Conservation (phyloP, 2,797 vertebrate genomes). For the Myotis pilosus region DNA sequence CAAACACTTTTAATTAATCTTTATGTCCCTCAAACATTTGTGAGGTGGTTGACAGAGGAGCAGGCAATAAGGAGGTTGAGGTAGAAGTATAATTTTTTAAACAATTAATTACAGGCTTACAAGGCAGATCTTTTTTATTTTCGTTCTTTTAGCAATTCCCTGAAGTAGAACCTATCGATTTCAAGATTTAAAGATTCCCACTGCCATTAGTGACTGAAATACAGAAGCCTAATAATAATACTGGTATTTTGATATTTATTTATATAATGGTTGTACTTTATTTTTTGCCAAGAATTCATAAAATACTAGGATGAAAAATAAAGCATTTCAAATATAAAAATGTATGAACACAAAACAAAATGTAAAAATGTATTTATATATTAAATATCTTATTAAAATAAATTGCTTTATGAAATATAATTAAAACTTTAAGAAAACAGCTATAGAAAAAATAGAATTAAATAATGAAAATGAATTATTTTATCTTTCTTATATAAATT, state of each 20-base stretch:
- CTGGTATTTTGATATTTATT: constrained; percentile 25
- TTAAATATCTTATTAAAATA: constrained; percentile 22
- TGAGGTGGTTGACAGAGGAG: background rate
- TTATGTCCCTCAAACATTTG: background rate
- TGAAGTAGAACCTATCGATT: background rate
- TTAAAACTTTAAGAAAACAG: constrained; percentile 10
- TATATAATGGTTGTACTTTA: background rate
- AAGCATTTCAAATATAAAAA: constrained; percentile 48
- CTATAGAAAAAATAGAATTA: constrained; percentile 35
- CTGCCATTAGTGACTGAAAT: background rate
- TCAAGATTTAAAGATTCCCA: constrained; percentile 12
- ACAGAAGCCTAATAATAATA: background rate
- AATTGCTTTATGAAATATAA: constrained; percentile 20
- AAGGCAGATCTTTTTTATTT: background rate
- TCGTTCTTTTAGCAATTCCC: background rate
- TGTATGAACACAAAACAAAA: background rate
- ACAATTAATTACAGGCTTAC: background rate
- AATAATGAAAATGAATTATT: constrained; percentile 18
- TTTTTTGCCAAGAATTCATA: constrained; percentile 39
- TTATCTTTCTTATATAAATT: background rate
- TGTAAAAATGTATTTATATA: constrained; percentile 23
- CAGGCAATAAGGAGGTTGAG: background rate
- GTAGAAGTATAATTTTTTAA: background rate
- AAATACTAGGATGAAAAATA: constrained; percentile 38
- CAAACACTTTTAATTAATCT: background rate